Conservation (phyloP, 2,888 invertebrate genomes). For the Heliconius charithonia region DNA sequence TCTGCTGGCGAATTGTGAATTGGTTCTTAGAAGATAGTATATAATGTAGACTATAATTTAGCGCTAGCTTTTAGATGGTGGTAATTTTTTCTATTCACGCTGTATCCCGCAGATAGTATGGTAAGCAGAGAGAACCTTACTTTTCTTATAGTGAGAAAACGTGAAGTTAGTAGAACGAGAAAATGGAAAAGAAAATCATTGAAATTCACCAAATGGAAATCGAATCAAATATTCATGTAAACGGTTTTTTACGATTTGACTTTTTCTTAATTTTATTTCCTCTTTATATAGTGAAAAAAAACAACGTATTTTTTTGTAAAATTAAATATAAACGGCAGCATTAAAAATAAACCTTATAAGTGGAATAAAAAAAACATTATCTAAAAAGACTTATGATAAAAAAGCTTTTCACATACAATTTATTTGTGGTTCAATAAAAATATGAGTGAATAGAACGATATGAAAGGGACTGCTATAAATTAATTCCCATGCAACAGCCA, state of each 20-base stretch:
- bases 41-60: background rate
- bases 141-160: no score
- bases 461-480: conserved; percentile 42
- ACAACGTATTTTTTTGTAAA: background rate
- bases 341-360: background rate
- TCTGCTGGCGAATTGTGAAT: conserved; percentile 21
- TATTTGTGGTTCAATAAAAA: conserved; percentile 24
- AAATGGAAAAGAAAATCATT: no score
- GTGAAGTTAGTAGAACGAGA: no score
- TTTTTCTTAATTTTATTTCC: no score
- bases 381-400: background rate
- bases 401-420: conserved; percentile 23
- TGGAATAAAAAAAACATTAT: background rate
- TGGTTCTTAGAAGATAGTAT: conserved; percentile 17
- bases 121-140: background rate
- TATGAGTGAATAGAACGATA: conserved; percentile 19
- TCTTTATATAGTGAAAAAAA: background rate
- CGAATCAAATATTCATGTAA: no score
- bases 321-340: background rate
- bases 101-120: background rate
- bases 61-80: background rate
- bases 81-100: background rate
- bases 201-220: no score
- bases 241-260: no score
- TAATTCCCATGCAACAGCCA: conserved; percentile 54